Conservation (phyloP, 2,113 vertebrate species). For the Pycnonotus jocosus region DNA sequence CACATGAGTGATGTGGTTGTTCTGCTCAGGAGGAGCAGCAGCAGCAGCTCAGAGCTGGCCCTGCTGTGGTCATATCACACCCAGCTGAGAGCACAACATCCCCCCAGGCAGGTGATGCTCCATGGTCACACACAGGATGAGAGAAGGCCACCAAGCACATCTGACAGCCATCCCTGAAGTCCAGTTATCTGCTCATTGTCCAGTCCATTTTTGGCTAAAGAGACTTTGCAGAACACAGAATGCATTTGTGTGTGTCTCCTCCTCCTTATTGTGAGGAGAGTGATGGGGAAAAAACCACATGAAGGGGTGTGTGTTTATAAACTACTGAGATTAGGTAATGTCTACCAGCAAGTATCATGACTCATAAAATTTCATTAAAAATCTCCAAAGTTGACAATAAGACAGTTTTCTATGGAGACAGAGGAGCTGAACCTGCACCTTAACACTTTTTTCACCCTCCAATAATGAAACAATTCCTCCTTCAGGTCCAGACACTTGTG, state of each 20-base stretch:
- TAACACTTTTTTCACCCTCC: neutral
- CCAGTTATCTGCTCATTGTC: neutral
- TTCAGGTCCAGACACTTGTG: neutral
- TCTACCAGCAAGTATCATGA: neutral
- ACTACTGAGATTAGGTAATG: neutral
- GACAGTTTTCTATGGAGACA: neutral
- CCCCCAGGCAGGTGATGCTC: neutral
- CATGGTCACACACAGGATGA: neutral
- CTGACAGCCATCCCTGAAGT: fast-evolving
- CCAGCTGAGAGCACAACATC: fast-evolving
- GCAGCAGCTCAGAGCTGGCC: neutral
- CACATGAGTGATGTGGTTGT: neutral
- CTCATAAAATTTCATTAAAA: neutral
- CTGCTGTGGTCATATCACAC: fast-evolving
- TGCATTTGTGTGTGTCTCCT: neutral
- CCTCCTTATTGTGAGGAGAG: neutral
- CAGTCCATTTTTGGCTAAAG: neutral
- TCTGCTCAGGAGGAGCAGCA: neutral
- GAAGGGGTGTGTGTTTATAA: neutral
- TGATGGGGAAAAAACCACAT: fast-evolving
- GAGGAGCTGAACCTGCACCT: neutral
- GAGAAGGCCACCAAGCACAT: neutral
- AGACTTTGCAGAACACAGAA: neutral
- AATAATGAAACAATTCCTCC: neutral
- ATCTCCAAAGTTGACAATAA: neutral